These are phyloP conservation scores for Malthinus flaveolus DNA, from an alignment of 2,888 invertebrate species.

Conservation along the genomic window DNA sequence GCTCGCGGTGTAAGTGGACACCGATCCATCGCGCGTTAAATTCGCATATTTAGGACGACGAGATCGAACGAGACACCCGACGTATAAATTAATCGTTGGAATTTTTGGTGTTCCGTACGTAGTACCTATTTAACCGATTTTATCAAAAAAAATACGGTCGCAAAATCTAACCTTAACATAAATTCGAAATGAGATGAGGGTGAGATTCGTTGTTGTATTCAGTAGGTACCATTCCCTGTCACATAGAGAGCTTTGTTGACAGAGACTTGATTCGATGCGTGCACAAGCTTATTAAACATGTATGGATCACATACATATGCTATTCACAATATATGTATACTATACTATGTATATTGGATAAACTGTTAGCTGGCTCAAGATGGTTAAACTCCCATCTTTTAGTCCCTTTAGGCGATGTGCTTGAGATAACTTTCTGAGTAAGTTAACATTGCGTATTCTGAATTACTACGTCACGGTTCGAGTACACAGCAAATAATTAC, in stretches of 20 bases:
- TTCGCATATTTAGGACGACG: no score
- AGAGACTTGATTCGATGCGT: conserved; percentile 38
- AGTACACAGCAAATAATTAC: conserved; percentile 25
- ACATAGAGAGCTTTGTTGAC: conserved; percentile 35
- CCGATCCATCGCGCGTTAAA: no score
- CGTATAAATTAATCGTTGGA: not conserved
- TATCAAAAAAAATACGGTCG: not conserved
- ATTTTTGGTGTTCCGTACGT: not conserved
- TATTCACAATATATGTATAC: conserved; percentile 8
- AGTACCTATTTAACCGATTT: not conserved
- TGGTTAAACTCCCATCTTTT: conserved; percentile 27
- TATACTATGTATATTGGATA: conserved; percentile 10
- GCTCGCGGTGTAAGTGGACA: not conserved
- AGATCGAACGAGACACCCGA: no score
- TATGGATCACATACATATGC: conserved; percentile 33
- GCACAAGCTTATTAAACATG: conserved; percentile 40
- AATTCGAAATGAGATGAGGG: conserved; percentile 18
- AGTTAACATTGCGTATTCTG: conserved; percentile 40
- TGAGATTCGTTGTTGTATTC: conserved; percentile 10
- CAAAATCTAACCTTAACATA: conserved; percentile 10
- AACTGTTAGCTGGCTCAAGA: conserved; percentile 20
- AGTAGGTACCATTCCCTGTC: conserved; percentile 21
- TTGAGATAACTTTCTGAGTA: conserved; percentile 38
- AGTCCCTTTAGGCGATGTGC: conserved; percentile 35
- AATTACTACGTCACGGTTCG: conserved; percentile 31